Evolutionary conservation across 2,113 vertebrate genomes (phyloP).

Genomic region (Nibea albiflora): DNA sequence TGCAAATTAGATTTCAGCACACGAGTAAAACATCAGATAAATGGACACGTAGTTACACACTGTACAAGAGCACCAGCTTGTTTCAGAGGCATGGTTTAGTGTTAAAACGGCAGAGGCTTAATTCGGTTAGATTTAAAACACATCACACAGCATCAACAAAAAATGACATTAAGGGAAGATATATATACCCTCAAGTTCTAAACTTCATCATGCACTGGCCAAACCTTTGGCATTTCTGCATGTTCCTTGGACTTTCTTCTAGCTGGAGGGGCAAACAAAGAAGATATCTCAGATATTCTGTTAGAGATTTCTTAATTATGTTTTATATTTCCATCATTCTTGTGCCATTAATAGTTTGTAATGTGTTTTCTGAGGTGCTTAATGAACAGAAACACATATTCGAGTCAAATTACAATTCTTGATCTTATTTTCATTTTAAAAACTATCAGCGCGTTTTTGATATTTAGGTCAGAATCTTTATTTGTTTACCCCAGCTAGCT

Average conservation of each 20-base stretch:
- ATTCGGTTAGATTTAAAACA: conserved; percentile 41
- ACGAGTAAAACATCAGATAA: not conserved
- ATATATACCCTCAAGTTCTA: conserved; percentile 78
- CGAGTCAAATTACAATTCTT: conserved; percentile 32
- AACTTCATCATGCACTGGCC: conserved; percentile 80
- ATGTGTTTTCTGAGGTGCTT: conserved; percentile 22
- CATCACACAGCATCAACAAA: conserved; percentile 42
- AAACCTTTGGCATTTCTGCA: conserved; percentile 82
- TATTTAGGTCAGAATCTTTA: conserved; percentile 73
- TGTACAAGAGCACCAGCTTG: conserved; percentile 2
- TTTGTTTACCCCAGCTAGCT: conserved; percentile 84
- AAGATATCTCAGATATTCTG: conserved; percentile 79
- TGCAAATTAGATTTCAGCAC: conserved; percentile 24
- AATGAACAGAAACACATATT: conserved; percentile 30
- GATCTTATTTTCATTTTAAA: not conserved
- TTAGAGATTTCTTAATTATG: conserved; percentile 35
- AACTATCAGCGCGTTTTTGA: not conserved
- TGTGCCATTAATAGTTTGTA: conserved; percentile 15
- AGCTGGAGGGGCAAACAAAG: conserved; percentile 86
- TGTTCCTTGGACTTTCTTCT: conserved; percentile 84
- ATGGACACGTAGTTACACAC: not conserved
- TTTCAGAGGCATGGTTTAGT: conserved; percentile 1
- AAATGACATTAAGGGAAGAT: conserved; percentile 19
- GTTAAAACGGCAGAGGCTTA: conserved; percentile 30
- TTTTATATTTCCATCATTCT: conserved; percentile 31